Base-by-base conservation (phyloP, 2,888 invertebrate species). In the Omphaloscelis lunosa region DNA sequence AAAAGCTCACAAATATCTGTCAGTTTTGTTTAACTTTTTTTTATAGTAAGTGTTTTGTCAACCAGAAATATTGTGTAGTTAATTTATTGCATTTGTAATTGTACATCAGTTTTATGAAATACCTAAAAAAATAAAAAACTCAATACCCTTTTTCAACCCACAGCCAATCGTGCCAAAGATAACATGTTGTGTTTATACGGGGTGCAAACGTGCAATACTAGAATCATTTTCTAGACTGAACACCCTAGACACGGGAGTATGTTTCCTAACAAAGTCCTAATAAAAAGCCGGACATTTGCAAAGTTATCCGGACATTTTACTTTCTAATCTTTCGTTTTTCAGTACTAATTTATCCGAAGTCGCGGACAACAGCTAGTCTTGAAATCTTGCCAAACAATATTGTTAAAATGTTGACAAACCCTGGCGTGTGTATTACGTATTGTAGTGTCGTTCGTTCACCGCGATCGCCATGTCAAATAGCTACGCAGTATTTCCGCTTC, bases 401-500 rank as follows among this genome's bases (percentile, higher is more conserved):
- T 45, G 45, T 45, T 45, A 15, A 45, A 45, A 15, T 45, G 68
- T 75, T 69, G 59, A 39, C 71, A 1, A 58, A 45, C n/a, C 20
- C 69, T 70, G 63, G 65, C 53, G 20, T 34, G 0, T 39, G 23
- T 56, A 75, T 80, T 76, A 70, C 34, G 76, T 86, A 83, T 75
- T 70, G 23, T 20, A 75, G 71, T 75, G 69, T 58, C 75, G 69
- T 77, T 59, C 51, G 39, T 51, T 51, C 68, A 71, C 48, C 84
- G 86, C 77, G 85, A 70, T 79, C 69, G 75, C 70, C 78, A 88
- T 90, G 80, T 69, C 66, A 86, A 90, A 85, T 77, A 86, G 74
- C 12, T 65, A 63, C 29, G 58, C 75, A 72, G 71, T 70, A 62
- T 82, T 89, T 90, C 90, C 90, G 85, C 88, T 86, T 90, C 90